A percentile compares a stretch with the other conserved stretches of the same genome.
Evolutionary conservation across 2,888 invertebrate species (phyloP).

Genomic region (Perdita meconis): DNA sequence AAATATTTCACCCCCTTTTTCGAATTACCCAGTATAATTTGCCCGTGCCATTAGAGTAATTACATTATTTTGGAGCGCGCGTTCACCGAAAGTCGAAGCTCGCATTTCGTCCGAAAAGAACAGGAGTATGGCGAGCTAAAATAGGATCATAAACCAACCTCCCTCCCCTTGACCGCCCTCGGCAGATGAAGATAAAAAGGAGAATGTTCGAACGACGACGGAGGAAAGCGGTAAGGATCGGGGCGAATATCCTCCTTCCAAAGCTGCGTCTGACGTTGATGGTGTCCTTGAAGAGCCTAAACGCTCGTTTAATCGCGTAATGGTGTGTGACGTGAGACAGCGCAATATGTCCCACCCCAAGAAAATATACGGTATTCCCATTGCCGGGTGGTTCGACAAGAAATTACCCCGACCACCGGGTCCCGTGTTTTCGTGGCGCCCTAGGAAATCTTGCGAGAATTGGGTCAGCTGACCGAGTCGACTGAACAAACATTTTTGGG

Average conservation of each 20-base stretch:
- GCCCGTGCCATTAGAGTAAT: too few species aligned
- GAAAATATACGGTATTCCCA: constrained; percentile 23
- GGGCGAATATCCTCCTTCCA: constrained; percentile 44
- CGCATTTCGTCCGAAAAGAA: not conserved
- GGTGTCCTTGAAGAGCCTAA: constrained; percentile 60
- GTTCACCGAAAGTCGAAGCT: not conserved
- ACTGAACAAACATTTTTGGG: constrained; percentile 7
- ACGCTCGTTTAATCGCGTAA: constrained; percentile 69
- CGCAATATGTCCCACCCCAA: constrained; percentile 15
- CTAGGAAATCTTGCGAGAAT: constrained; percentile 3
- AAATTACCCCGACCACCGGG: constrained; percentile 8
- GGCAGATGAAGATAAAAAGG: constrained; percentile 21
- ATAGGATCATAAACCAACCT: constrained; percentile 6
- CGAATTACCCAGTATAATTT: too few species aligned
- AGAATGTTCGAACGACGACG: constrained; percentile 18
- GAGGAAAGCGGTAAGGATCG: constrained; percentile 34
- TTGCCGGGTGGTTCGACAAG: not conserved
- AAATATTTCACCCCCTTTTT: too few species aligned
- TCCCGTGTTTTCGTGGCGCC: not conserved
- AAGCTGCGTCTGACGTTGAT: constrained; percentile 60
- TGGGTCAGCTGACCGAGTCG: not conserved
- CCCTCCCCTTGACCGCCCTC: too few species aligned
- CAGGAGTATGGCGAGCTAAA: not conserved
- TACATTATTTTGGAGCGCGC: not conserved
- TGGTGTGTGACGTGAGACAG: constrained; percentile 52